Percentiles rank a stretch among this genome's conserved stretches.
phyloP scores from a whole-genome alignment of 2,888 invertebrate genomes.

The Muscina levida region DNA sequence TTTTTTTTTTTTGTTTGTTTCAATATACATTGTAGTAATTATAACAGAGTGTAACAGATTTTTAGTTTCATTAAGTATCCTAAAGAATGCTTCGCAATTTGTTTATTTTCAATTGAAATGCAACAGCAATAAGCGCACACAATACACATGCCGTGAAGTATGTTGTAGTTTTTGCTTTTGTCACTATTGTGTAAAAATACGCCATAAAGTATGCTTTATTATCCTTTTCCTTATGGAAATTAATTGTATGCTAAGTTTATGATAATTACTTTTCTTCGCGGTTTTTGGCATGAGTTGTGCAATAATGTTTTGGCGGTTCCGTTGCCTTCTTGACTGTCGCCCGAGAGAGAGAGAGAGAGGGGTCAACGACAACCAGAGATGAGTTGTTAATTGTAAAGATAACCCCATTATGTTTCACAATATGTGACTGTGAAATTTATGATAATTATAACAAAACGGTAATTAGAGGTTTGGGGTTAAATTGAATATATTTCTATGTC shows the following conservation, averaged over 20 bases:
- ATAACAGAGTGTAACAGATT: neutral
- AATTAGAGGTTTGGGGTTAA: slow-evolving; percentile 42
- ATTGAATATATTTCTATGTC: slow-evolving; percentile 18
- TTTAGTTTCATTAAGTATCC: slow-evolving; percentile 5
- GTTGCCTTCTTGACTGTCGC: no score
- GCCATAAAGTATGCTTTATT: slow-evolving; percentile 35
- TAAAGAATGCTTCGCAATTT: slow-evolving; percentile 7
- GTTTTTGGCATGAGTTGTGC: slow-evolving; percentile 62
- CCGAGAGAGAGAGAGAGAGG: no score
- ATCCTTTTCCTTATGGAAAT: slow-evolving; percentile 21
- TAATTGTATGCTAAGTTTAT: slow-evolving; percentile 51
- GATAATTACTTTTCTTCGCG: slow-evolving; percentile 65
- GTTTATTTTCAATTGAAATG: neutral
- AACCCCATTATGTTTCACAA: slow-evolving; percentile 60
- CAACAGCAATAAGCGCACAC: neutral
- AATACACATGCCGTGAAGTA: slow-evolving; percentile 19
- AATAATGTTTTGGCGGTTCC: slow-evolving; percentile 53
- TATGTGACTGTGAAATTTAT: slow-evolving; percentile 65
- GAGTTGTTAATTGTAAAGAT: slow-evolving; percentile 56
- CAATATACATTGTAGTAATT: no score
- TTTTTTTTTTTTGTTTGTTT: slow-evolving; percentile 18
- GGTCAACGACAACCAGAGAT: slow-evolving; percentile 23
- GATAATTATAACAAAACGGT: slow-evolving; percentile 36
- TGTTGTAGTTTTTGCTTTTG: slow-evolving; percentile 8
- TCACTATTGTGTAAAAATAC: neutral